Conservation (phyloP, 1,140 invertebrate genomes). For the Cylas formicarius region DNA sequence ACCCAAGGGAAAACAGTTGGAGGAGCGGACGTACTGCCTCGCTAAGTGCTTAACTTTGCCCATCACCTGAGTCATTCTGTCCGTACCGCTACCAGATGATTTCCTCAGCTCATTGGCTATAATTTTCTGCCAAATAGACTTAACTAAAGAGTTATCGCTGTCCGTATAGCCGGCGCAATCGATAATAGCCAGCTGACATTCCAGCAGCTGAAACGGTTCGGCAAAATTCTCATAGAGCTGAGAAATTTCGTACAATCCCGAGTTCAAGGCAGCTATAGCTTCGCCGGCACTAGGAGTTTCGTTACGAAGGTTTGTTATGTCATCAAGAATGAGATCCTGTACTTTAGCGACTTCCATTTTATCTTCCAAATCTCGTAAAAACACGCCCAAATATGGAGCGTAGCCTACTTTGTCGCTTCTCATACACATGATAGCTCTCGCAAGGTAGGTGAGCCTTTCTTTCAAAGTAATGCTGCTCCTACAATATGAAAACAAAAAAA, state of each 20-base stretch:
- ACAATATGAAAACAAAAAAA: conserved; percentile 25
- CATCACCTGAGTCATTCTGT: conserved; percentile 59
- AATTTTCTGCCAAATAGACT: conserved; percentile 74
- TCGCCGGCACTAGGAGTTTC: conserved; percentile 43
- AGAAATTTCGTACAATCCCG: conserved; percentile 57
- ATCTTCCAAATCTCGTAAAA: conserved; percentile 88
- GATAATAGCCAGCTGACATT: conserved; percentile 78
- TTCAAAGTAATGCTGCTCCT: conserved; percentile 56
- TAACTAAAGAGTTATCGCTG: conserved; percentile 55
- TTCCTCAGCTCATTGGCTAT: conserved; percentile 52
- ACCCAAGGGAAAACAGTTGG: conserved; percentile 69
- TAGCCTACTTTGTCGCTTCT: conserved; percentile 75
- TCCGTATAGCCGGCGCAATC: conserved; percentile 76
- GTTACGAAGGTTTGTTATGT: conserved; percentile 48
- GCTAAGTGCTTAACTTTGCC: conserved; percentile 68
- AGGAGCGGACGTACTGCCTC: conserved; percentile 62
- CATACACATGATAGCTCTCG: conserved; percentile 91
- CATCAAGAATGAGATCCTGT: conserved; percentile 64
- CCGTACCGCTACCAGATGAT: conserved; percentile 47
- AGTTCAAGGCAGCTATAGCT: conserved; percentile 50
- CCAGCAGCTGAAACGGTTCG: conserved; percentile 72
- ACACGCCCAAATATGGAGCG: conserved; percentile 71
- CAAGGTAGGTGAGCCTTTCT: conserved; percentile 82
- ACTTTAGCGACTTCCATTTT: conserved; percentile 83
- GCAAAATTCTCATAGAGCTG: conserved; percentile 80